Evolutionary conservation across 2,888 invertebrate species (phyloP).

Genomic region (Lasioglossum vierecki): DNA sequence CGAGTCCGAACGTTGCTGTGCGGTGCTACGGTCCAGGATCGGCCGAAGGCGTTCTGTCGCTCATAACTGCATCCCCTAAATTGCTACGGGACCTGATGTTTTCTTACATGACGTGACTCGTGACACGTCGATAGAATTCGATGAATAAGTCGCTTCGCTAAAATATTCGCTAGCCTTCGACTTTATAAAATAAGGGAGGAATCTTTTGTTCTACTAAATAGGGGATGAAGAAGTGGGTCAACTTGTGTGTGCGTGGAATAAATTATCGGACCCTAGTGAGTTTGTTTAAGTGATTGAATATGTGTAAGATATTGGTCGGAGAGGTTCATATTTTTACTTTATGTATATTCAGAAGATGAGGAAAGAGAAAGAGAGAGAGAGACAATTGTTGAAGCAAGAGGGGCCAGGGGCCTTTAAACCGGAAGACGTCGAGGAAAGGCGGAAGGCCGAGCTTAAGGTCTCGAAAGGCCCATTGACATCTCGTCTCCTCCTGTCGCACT

Average conservation of each 20-base stretch:
- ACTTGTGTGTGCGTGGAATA: neutral
- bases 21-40: constrained; percentile 32
- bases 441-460: constrained; percentile 77
- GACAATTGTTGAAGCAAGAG: neutral
- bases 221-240: neutral
- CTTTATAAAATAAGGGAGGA: neutral
- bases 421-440: constrained; percentile 77
- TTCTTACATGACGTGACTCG: constrained; percentile 16
- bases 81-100: constrained; percentile 13
- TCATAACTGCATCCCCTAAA: constrained; percentile 21
- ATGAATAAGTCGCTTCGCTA: neutral
- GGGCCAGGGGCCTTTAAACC: constrained; percentile 70
- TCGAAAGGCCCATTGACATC: constrained; percentile 73
- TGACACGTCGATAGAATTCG: neutral
- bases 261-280: neutral
- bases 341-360: no score
- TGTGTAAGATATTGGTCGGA: neutral
- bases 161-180: neutral
- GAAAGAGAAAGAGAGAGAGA: neutral
- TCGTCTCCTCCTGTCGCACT: constrained; percentile 51
- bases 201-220: neutral
- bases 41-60: constrained; percentile 28
- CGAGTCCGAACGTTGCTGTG: constrained; percentile 47
- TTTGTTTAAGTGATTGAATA: neutral
- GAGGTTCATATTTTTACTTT: neutral